phyloP scores from a whole-genome alignment of 1,140 invertebrate species.

The Watersipora subatra region DNA sequence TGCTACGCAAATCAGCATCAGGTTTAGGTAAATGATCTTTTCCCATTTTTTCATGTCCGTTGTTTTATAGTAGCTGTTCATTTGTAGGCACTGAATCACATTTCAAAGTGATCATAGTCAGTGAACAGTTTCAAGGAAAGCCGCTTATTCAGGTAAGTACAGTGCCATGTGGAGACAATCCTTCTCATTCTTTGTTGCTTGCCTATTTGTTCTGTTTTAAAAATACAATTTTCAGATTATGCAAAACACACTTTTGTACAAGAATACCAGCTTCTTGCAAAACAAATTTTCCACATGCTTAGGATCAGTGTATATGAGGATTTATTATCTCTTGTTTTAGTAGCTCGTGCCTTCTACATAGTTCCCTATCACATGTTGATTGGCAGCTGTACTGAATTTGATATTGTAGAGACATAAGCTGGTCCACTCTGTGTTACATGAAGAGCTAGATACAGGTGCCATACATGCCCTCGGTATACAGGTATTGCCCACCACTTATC shows the following conservation, averaged over 20 bases:
- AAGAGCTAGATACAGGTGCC: not conserved
- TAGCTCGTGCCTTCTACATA: not conserved
- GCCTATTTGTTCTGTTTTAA: not conserved
- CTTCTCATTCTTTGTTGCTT: not conserved
- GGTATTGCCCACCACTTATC: too few relatives aligned
- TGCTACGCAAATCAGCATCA: not conserved
- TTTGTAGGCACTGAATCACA: not conserved
- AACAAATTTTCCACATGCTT: too few relatives aligned
- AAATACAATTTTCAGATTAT: too few relatives aligned
- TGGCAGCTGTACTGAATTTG: not conserved
- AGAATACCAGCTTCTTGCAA: too few relatives aligned
- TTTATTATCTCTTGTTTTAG: too few relatives aligned
- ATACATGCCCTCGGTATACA: not conserved
- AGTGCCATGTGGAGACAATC: not conserved
- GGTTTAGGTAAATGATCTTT: not conserved
- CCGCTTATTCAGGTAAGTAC: not conserved
- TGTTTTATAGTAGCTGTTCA: not conserved
- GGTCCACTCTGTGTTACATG: not conserved
- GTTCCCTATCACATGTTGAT: not conserved
- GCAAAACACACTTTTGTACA: too few relatives aligned
- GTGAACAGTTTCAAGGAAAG: not conserved
- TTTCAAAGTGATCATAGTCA: not conserved
- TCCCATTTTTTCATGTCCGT: not conserved
- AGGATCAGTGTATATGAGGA: too few relatives aligned
- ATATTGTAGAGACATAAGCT: not conserved